Evolutionary conservation across 2,888 invertebrate genomes (phyloP), one percentile per base, ranked within the genome.

Genomic region (Zygothrica quintamaculata): DNA sequence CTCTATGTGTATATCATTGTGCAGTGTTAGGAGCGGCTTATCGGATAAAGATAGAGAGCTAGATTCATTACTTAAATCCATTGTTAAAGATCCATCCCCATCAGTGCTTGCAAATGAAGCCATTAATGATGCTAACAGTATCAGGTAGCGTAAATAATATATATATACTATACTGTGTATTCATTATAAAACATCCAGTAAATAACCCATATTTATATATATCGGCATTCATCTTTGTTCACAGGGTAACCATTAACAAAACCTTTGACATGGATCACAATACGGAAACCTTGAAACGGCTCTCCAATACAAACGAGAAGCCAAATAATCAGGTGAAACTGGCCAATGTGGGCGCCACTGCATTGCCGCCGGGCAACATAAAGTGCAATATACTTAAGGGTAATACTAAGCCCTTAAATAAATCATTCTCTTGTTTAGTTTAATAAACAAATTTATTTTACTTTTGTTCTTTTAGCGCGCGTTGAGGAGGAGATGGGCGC

Each of bases 311-410:
- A 69, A 81, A 88, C 9, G 93, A 94, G 88, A 92, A 94, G 76
- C 95, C 94, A 56, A 95, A 95, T 88, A 95, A 95, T 91, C 94
- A 93, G 89, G 92, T 93, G 39, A 94, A 94, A 89, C 92, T 94
- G 88, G 93, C 94, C 74, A 92, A 94, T 74, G 91, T 93, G 37
- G 93, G 93, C 31, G 93, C 92, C 18, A 88, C 91, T 0, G 94
- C 96, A 15, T 42, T 98, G 60, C 97, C 97, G 40, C 96, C 96
- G 6, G 97, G 97, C 71, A 96, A 97, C 89, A 93, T 98, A 66
- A 98, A 98, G 92, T 98, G 98, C 92, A 98, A 96, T 92, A 98
- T 98, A 89, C 92, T 98, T 52, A 98, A 98, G 93, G 96, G 96
- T 91, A 93, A 93, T 80, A 12, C 3, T 11, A 31, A 18, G 9